Base-by-base conservation (phyloP, 2,113 vertebrate species). In the Cheirogaleus medius region DNA sequence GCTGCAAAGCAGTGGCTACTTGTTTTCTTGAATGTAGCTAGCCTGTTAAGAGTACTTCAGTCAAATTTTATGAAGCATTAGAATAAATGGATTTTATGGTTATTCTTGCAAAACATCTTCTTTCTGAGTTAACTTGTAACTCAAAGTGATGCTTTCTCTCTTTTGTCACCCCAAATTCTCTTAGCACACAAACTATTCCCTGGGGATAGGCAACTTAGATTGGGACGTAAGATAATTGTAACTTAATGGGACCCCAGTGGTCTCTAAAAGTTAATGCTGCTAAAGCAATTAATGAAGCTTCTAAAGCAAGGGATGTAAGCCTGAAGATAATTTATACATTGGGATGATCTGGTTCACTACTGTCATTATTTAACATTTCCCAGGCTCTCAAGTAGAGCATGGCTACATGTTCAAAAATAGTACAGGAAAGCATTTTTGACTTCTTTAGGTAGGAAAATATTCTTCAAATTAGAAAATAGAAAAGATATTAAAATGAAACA, bases 301-400 rank as follows among this genome's bases (percentile, higher is more conserved):
- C 91, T 91, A 93, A 85, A 95, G 94, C 85, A 90, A 96, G 86
- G 68, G 77, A 74, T 93, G 37, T 20, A 42, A 97, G 95, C 94
- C 96, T 27, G 42, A 91, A 97, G 93, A 97, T 97, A 96, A 97
- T 97, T 97, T 95, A 98, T 98, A 89, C 93, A 87, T 82, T 47
- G 82, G 91, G 89, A 89, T 87, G 96, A 91, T 91, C 86, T 78
- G 37, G 49, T 91, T 98, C 77, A 95, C 97, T 97, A 93, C 93
- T 95, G 90, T 39, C 68, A 69, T 97, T 98, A 97, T 97, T 98
- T 98, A 97, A 96, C 89, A 97, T 84, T 97, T 97, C 89, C 97
- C 27, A 64, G 93, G 49, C 85, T 49, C 44, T 96, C 56, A 69
- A 96, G 44, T 39, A 85, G 88, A 95, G 64, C 76, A 8, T 71